Evolutionary conservation across 2,888 invertebrate species (phyloP).

Genomic region (Ormyrus nitidulus): DNA sequence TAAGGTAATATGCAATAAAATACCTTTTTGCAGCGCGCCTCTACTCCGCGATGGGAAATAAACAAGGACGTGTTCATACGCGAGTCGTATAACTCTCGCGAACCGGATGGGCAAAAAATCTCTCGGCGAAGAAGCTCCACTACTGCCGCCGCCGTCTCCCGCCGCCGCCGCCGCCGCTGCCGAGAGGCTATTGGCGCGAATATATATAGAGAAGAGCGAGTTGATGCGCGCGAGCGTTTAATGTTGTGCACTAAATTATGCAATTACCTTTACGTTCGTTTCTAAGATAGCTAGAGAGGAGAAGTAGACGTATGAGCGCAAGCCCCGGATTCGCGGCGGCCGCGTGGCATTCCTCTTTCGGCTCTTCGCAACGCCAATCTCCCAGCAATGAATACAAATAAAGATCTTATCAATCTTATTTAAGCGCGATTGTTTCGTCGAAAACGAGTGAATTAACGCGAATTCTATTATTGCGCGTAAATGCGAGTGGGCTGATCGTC

Average conservation of each 20-base stretch:
- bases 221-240: conserved; percentile 62
- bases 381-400: conserved; percentile 29
- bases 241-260: conserved; percentile 69
- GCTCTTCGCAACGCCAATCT: conserved; percentile 19
- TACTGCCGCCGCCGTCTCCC: too few relatives aligned
- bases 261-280: conserved; percentile 66
- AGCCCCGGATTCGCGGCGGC: not conserved
- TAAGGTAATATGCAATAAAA: conserved; percentile 49
- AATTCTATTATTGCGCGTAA: too few relatives aligned
- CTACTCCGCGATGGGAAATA: conserved; percentile 27
- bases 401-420: conserved; percentile 38
- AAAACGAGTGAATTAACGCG: too few relatives aligned
- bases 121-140: conserved; percentile 26
- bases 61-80: conserved; percentile 36
- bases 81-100: conserved; percentile 22
- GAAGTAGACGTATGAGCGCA: too few relatives aligned
- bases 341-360: conserved; percentile 21
- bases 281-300: not conserved
- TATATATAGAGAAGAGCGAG: not conserved
- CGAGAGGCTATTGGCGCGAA: conserved; percentile 11
- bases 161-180: not conserved
- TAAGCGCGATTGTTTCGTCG: conserved; percentile 8
- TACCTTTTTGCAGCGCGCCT: conserved; percentile 18
- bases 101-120: conserved; percentile 28
- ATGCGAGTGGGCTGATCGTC: too few relatives aligned